Percentiles rank a stretch among this genome's conserved stretches.
Conservation (phyloP, 2,888 invertebrate species). For the Eristalis intricaria region DNA sequence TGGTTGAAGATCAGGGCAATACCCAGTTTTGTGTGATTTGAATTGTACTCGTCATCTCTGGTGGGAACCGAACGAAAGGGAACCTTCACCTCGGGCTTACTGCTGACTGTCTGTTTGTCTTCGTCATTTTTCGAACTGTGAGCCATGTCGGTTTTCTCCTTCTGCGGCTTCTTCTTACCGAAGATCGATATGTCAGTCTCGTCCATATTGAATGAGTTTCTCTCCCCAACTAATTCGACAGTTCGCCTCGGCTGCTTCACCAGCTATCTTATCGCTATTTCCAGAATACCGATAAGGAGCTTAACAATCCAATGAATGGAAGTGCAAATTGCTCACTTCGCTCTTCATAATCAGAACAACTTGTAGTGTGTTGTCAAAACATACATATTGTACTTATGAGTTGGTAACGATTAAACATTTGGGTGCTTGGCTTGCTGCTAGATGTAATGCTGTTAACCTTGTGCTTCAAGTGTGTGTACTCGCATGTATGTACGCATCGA, state of each 20-base stretch:
- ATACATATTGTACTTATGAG: neutral
- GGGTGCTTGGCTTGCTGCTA: neutral
- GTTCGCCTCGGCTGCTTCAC: neutral
- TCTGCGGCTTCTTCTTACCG: constrained; percentile 74
- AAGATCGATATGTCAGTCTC: constrained; percentile 76
- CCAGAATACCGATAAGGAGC: constrained; percentile 32
- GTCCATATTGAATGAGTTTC: constrained; percentile 75
- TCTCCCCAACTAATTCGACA: constrained; percentile 47
- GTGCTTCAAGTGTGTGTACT: neutral
- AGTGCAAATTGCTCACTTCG: neutral
- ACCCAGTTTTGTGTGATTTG: constrained; percentile 82
- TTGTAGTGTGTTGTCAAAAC: neutral
- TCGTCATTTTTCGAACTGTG: neutral
- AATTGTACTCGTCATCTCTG: constrained; percentile 81
- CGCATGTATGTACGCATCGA: neutral
- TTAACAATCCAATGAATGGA: constrained; percentile 9
- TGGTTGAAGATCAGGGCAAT: constrained; percentile 85
- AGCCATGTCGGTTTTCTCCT: constrained; percentile 73
- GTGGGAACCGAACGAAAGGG: constrained; percentile 77
- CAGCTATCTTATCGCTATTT: constrained; percentile 59
- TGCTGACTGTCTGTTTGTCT: constrained; percentile 76
- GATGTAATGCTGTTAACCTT: neutral
- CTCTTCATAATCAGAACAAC: neutral
- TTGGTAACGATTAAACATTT: neutral
- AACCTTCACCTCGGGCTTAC: constrained; percentile 68